Evolutionary conservation across 2,113 vertebrate species (phyloP).

Genomic region (Lepus americanus): DNA sequence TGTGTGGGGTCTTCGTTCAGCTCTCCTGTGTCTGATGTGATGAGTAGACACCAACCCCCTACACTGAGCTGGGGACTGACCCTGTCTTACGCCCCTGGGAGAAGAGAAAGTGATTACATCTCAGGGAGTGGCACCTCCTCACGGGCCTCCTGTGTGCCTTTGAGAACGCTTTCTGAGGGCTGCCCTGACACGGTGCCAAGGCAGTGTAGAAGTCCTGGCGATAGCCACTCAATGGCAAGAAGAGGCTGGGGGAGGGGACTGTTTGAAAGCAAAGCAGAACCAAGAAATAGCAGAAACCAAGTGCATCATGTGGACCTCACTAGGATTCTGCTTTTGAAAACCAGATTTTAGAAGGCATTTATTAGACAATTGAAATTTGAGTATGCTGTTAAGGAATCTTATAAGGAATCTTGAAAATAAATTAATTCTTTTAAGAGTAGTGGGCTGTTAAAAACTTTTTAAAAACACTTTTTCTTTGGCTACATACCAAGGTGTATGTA

Average conservation of each 20-base stretch:
- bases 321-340: background rate
- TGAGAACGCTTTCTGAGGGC: background rate
- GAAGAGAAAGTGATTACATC: background rate
- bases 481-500: background rate
- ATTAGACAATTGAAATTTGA: background rate
- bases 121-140: background rate
- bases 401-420: background rate
- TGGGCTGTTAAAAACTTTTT: background rate
- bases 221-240: background rate
- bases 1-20: background rate
- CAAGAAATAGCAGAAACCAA: background rate
- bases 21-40: background rate
- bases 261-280: background rate
- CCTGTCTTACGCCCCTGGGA: background rate
- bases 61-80: background rate
- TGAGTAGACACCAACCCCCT: background rate
- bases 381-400: no score
- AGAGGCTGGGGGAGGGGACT: background rate
- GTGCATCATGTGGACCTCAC: background rate
- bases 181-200: background rate
- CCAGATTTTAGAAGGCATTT: background rate
- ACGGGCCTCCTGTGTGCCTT: background rate
- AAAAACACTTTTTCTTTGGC: constrained; percentile 18
- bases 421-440: background rate
- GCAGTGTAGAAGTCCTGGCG: background rate